These are phyloP conservation scores for Mustela nigripes DNA, from an alignment of 2,113 vertebrate species.

Conservation along the genomic window DNA sequence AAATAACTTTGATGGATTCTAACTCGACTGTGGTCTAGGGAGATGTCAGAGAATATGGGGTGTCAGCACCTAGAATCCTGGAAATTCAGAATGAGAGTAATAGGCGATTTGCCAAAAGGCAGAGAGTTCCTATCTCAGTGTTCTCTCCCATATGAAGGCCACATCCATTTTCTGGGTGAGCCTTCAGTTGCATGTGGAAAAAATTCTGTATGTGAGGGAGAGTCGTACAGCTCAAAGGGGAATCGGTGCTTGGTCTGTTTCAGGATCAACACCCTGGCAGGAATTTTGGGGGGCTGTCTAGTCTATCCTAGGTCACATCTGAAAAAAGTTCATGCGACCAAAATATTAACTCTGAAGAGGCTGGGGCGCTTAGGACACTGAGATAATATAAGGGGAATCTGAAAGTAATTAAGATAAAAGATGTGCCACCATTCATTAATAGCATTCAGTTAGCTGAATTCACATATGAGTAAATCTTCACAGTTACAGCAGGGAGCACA, in stretches of 20 bases:
- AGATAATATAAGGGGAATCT: constrained; percentile 1
- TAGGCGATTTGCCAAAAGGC: constrained; percentile 25
- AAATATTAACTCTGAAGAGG: neutral
- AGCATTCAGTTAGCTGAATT: constrained; percentile 2
- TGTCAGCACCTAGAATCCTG: neutral
- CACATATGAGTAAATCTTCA: neutral
- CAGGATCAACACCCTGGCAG: neutral
- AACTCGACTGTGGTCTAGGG: neutral
- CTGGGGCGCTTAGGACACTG: neutral
- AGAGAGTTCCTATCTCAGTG: neutral
- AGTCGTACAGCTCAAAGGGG: neutral
- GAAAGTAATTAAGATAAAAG: neutral
- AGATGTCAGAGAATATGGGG: neutral
- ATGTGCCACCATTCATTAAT: neutral
- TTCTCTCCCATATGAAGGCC: neutral
- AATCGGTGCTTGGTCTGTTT: neutral
- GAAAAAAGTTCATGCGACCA: neutral
- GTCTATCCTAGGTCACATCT: neutral
- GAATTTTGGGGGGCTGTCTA: neutral
- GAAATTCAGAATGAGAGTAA: neutral
- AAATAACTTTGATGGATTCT: constrained; percentile 3
- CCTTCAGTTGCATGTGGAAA: neutral
- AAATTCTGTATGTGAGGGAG: neutral
- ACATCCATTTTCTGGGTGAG: neutral
- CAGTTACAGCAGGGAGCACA: neutral